Evolutionary conservation across 2,113 vertebrate genomes (phyloP), one percentile per base, ranked within the genome.

Genomic region (Nannospalax galili): DNA sequence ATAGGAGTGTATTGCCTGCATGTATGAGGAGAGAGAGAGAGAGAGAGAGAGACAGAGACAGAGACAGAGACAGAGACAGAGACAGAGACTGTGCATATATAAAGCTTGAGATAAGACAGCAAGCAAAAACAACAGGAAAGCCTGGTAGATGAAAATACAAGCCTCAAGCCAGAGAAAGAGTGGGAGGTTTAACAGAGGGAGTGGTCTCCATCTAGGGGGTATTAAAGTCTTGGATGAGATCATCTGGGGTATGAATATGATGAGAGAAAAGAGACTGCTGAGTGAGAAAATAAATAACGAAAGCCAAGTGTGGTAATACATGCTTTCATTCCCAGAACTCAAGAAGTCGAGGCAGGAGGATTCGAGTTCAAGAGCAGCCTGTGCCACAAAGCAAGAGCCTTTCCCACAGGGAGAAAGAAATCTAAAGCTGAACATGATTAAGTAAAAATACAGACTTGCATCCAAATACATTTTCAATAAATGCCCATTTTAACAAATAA

Each of bases 401-500:
- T n/a, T n/a, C n/a, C n/a, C n/a, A n/a, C n/a, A n/a, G n/a, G n/a
- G n/a, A n/a, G n/a, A n/a, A n/a, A n/a, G n/a, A n/a, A 95, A 92
- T 79, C 88, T 92, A 85, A 95, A 93, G 85, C 70, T 42, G 28
- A 92, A 67, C 2, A 37, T 24, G 48, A 67, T 40, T 80, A 88
- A 17, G 26, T 7, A 87, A 35, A 90, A 77, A 91, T 0, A 94
- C 14, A 56, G 48, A 56, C 48, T 56, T 70, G 64, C 81, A 70
- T 12, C 32, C 20, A 60, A 86, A 81, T 11, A 81, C 3, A 24
- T 35, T 32, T 7, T 80, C 62, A 75, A 60, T 74, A 95, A 94
- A 92, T 70, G 58, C 64, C 64, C 58, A 60, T 24, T n/a, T 70
- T 62, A 85, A 93, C n/a, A 94, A 96, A 52, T 82, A 92, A 85